These are phyloP conservation scores for Erpobdella octoculata DNA, from an alignment of 2,888 invertebrate genomes.

Conservation along the genomic window DNA sequence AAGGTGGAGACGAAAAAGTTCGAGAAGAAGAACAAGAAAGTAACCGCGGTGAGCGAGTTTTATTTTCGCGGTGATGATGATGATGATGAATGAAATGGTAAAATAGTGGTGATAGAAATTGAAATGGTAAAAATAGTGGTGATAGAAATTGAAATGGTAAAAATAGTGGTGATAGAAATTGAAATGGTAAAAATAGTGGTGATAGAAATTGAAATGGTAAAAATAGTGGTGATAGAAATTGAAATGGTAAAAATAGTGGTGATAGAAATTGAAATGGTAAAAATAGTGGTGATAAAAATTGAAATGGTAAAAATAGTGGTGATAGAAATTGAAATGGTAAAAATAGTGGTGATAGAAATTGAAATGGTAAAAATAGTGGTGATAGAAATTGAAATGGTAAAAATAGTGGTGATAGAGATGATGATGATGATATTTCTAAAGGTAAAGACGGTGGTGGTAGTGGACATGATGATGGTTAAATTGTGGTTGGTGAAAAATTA, in stretches of 20 bases:
- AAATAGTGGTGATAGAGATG: constrained; percentile 31
- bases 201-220: no score
- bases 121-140: background rate
- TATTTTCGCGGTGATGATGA: background rate
- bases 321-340: no score
- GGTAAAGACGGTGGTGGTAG: constrained; percentile 1
- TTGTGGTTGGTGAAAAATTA: background rate
- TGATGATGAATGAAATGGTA: background rate
- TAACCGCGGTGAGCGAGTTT: background rate
- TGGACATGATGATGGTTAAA: background rate
- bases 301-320: no score
- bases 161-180: background rate
- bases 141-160: background rate
- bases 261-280: no score
- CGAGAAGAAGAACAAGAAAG: constrained; percentile 20
- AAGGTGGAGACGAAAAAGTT: background rate
- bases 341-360: no score
- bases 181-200: no score
- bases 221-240: no score
- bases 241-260: no score
- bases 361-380: no score
- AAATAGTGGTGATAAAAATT: no score
- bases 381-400: constrained; percentile 33
- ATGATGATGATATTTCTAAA: constrained; percentile 33
- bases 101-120: background rate